Percentiles rank a stretch among this genome's conserved stretches.
These are phyloP conservation scores for Phoenicopterus ruber DNA, from an alignment of 2,113 vertebrate genomes.

Conservation along the genomic window DNA sequence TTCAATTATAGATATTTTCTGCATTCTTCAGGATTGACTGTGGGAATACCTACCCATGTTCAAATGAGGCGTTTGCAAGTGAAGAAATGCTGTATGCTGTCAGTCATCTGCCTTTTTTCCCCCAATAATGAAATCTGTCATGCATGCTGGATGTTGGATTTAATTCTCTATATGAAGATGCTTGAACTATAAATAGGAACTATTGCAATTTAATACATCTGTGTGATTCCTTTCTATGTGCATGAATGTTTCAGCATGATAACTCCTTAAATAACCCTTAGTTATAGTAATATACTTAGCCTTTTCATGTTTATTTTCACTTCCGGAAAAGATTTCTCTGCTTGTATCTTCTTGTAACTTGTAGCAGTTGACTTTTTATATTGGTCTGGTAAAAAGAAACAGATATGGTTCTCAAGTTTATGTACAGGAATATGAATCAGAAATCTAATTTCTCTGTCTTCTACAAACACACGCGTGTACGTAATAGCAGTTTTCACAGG, in stretches of 20 bases:
- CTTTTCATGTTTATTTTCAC: conserved; percentile 39
- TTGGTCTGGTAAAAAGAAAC: conserved; percentile 33
- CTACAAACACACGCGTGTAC: background rate
- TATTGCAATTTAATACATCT: conserved; percentile 37
- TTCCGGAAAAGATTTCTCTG: conserved; percentile 68
- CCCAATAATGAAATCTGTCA: conserved; percentile 13
- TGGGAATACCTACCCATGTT: background rate
- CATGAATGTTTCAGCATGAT: conserved; percentile 68
- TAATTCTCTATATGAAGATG: conserved; percentile 41
- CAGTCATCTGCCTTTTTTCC: conserved; percentile 6
- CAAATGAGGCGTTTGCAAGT: conserved; percentile 43
- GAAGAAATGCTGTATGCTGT: conserved; percentile 16
- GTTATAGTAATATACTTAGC: background rate
- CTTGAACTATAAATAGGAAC: conserved; percentile 55
- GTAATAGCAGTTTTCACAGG: background rate
- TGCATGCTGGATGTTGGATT: conserved; percentile 44
- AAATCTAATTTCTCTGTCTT: background rate
- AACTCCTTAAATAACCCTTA: conserved; percentile 46
- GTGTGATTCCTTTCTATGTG: conserved; percentile 29
- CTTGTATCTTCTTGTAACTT: conserved; percentile 69
- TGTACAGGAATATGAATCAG: background rate
- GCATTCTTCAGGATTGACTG: conserved; percentile 47
- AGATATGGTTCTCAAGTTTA: background rate
- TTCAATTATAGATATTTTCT: background rate
- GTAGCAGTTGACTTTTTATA: conserved; percentile 76